phyloP scores from a whole-genome alignment of 2,113 vertebrate genomes.

The Nibea albiflora region DNA sequence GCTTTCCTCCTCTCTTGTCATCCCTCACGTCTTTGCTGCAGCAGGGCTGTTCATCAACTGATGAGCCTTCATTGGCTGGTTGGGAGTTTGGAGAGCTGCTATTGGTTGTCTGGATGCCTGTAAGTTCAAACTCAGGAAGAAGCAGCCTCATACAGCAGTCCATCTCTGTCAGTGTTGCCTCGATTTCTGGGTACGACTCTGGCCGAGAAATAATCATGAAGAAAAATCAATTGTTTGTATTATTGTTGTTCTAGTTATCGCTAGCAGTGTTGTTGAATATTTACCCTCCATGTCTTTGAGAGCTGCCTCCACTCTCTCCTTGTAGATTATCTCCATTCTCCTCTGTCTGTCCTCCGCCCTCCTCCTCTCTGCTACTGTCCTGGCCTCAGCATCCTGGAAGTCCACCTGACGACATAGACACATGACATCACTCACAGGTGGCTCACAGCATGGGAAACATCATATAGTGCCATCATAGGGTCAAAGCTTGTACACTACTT shows the following conservation, averaged over 20 bases:
- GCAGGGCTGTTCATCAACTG: constrained; percentile 86
- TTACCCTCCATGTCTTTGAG: constrained; percentile 90
- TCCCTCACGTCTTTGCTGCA: constrained; percentile 88
- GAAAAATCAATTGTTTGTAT: neutral
- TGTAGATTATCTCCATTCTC: constrained; percentile 88
- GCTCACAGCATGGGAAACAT: neutral
- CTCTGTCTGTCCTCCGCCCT: constrained; percentile 89
- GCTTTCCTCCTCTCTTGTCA: neutral
- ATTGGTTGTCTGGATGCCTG: neutral
- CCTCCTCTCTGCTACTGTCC: constrained; percentile 88
- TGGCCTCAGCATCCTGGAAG: constrained; percentile 89
- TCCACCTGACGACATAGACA: constrained; percentile 86
- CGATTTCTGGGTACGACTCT: constrained; percentile 88
- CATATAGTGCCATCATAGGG: too few species aligned
- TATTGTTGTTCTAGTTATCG: neutral
- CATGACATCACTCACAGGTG: neutral
- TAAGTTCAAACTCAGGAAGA: constrained; percentile 79
- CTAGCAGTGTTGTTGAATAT: neutral
- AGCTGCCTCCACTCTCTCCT: constrained; percentile 86
- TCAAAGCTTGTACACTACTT: neutral
- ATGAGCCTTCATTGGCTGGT: neutral
- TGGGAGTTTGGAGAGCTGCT: constrained; percentile 2
- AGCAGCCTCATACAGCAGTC: constrained; percentile 91
- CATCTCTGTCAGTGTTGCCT: constrained; percentile 87
- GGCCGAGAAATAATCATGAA: constrained; percentile 7